A percentile compares a stretch with the other conserved stretches of the same genome.
phyloP scores from a whole-genome alignment of 2,113 vertebrate species.

The pig (Sus scrofa) region T2T-Sscrofa CM000822.6:50427501-50428000 shows the following conservation, averaged over 20 bases:
- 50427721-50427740: background rate
- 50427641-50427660: background rate
- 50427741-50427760: background rate
- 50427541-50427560: slow-evolving; percentile 24
- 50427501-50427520: slow-evolving; percentile 12
- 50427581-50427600: slow-evolving; percentile 41
- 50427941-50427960: background rate
- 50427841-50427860: slow-evolving; percentile 40
- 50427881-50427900: background rate
- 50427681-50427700: background rate
- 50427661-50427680: background rate
- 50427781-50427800: background rate
- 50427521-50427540: background rate
- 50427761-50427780: slow-evolving; percentile 37
- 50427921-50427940: background rate
- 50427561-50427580: slow-evolving; percentile 53
- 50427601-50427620: background rate
- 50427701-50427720: slow-evolving; percentile 2
- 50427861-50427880: background rate
- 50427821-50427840: background rate
- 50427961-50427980: background rate
- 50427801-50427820: slow-evolving; percentile 20
- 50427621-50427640: slow-evolving; percentile 42
- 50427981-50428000: background rate
- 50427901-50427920: background rate